These are phyloP conservation scores for Elmis aenea DNA, from an alignment of 2,888 invertebrate genomes.

Conservation along the genomic window DNA sequence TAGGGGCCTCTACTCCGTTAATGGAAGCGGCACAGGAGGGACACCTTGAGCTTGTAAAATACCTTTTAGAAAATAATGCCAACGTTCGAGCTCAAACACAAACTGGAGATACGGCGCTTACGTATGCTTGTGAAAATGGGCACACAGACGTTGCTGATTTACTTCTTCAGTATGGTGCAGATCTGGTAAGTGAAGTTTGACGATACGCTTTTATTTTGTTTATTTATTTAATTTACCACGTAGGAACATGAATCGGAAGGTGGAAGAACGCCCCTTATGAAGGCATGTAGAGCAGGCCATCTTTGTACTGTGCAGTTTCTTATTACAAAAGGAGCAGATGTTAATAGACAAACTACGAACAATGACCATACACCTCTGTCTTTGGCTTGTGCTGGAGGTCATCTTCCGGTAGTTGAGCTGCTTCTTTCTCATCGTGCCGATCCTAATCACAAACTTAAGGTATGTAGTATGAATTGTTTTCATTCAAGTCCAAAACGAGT, in stretches of 20 bases:
- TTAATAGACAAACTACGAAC: conserved; percentile 84
- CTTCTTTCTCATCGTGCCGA: conserved; percentile 89
- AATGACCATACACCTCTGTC: conserved; percentile 98
- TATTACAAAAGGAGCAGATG: conserved; percentile 79
- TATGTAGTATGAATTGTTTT: conserved; percentile 35
- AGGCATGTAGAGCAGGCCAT: conserved; percentile 95
- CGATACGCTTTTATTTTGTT: background rate
- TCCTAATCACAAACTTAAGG: conserved; percentile 93
- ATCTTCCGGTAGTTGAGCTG: conserved; percentile 87
- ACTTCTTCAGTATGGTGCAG: conserved; percentile 83
- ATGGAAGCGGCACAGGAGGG: conserved; percentile 99
- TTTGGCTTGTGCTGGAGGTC: conserved; percentile 94
- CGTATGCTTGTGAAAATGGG: conserved; percentile 98
- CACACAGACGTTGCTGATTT: conserved; percentile 96
- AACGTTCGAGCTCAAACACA: conserved; percentile 92
- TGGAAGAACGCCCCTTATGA: conserved; percentile 96
- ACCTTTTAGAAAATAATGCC: conserved; percentile 77
- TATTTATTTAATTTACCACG: conserved; percentile 14
- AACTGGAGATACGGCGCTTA: conserved; percentile 85
- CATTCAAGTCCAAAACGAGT: too few species aligned
- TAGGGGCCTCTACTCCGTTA: conserved; percentile 92
- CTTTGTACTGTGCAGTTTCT: conserved; percentile 94
- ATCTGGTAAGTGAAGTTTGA: conserved; percentile 65
- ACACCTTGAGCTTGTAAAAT: conserved; percentile 87
- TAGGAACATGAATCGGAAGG: conserved; percentile 95